phyloP scores from a whole-genome alignment of 2,113 vertebrate species.

The Nyctereutes procyonoides region DNA sequence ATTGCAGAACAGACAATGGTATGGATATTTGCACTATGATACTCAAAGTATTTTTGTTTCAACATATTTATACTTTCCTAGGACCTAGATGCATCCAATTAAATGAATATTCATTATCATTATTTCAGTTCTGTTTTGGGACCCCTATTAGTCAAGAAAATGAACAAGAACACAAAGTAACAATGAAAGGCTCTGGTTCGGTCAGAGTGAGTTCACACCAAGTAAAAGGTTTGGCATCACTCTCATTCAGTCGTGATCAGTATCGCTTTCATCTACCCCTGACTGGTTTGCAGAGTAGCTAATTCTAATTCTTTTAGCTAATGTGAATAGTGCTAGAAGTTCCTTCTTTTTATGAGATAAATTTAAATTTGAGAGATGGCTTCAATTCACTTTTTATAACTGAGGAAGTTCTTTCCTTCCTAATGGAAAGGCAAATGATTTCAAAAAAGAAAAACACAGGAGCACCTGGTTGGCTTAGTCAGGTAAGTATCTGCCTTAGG shows the following conservation, averaged over 20 bases:
- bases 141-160: not conserved
- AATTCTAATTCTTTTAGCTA: not conserved
- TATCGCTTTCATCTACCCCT: no score
- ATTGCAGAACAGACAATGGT: not conserved
- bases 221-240: not conserved
- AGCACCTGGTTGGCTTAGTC: not conserved
- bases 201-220: not conserved
- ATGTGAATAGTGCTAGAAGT: not conserved
- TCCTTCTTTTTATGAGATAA: not conserved
- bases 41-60: not conserved
- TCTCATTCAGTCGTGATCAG: rapidly evolving
- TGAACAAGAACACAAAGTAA: not conserved
- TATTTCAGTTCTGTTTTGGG: not conserved
- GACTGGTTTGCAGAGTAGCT: not conserved
- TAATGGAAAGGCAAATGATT: not conserved
- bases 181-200: not conserved
- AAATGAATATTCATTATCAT: not conserved
- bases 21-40: not conserved
- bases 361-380: not conserved
- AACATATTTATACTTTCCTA: not conserved
- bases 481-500: not conserved
- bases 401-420: not conserved
- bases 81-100: not conserved
- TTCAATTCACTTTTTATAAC: not conserved
- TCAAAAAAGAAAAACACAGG: not conserved